A percentile compares a stretch with the other conserved stretches of the same genome.
Evolutionary conservation across 1,140 invertebrate genomes (phyloP).

Genomic region (Stegodyphus dumicola): DNA sequence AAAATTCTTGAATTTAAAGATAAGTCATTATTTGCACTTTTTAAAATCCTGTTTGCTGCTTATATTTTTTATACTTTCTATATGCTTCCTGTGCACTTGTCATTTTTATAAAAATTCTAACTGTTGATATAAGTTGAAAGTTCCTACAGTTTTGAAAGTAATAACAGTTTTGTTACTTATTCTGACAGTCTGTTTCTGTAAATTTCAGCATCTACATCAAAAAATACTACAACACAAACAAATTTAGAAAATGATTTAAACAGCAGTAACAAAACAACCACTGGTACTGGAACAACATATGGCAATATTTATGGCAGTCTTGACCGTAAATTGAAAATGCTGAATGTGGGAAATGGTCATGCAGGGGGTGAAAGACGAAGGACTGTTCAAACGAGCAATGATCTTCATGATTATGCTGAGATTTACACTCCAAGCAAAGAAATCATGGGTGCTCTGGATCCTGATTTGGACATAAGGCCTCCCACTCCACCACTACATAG

Average conservation of each 20-base stretch:
- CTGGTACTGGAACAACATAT: constrained; percentile 5
- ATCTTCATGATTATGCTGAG: constrained; percentile 90
- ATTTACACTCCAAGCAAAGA: constrained; percentile 93
- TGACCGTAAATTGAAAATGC: constrained; percentile 63
- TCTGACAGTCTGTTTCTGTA: neutral
- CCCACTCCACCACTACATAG: constrained; percentile 88
- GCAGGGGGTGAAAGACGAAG: constrained; percentile 43
- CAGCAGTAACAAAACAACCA: constrained; percentile 18
- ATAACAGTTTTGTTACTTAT: neutral
- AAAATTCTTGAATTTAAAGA: too few species aligned
- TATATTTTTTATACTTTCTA: too few species aligned
- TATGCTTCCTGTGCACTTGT: too few species aligned
- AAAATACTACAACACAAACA: constrained; percentile 39
- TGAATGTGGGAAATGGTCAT: constrained; percentile 58
- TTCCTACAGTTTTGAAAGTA: too few species aligned
- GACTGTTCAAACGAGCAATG: constrained; percentile 68
- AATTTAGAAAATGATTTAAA: constrained; percentile 54
- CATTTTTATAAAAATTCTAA: too few species aligned
- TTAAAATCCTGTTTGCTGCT: too few species aligned
- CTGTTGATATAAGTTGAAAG: too few species aligned
- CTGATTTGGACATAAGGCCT: constrained; percentile 69
- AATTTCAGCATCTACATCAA: constrained; percentile 33
- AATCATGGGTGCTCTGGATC: constrained; percentile 68
- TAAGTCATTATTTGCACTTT: too few species aligned
- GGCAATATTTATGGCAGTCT: constrained; percentile 62